Conservation (phyloP, 2,797 vertebrate genomes). For the Lacerta viridis region DNA sequence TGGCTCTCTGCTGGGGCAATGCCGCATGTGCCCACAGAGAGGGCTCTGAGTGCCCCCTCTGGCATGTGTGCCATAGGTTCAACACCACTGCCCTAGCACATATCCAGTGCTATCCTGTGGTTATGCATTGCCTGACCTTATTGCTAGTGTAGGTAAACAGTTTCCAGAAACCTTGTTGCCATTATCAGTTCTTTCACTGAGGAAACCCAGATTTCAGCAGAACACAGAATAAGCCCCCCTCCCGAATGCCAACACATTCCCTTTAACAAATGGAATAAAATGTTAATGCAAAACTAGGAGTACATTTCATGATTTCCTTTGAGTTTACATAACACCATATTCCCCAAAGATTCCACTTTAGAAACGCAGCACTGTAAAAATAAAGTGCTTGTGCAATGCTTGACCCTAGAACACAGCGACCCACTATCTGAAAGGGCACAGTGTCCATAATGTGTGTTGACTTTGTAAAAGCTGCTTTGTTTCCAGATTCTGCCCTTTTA, state of each 20-base stretch:
- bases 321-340: not conserved
- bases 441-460: not conserved
- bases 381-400: not conserved
- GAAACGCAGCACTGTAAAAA: too few relatives aligned
- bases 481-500: not conserved
- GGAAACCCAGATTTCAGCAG: not conserved
- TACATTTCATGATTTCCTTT: not conserved
- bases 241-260: too few relatives aligned
- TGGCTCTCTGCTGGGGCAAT: too few relatives aligned
- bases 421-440: not conserved
- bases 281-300: not conserved
- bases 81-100: not conserved
- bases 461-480: too few relatives aligned
- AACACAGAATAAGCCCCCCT: not conserved
- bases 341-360: not conserved
- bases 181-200: not conserved
- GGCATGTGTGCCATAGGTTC: too few relatives aligned
- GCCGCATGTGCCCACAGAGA: too few relatives aligned
- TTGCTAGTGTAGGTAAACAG: not conserved
- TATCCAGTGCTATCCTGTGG: not conserved
- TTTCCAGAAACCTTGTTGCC: not conserved
- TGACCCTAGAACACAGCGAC: not conserved
- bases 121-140: not conserved
- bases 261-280: not conserved
- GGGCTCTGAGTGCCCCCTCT: too few relatives aligned